Base-by-base conservation (phyloP, 2,888 invertebrate species). In the Cremastobaeus sp. region DNA sequence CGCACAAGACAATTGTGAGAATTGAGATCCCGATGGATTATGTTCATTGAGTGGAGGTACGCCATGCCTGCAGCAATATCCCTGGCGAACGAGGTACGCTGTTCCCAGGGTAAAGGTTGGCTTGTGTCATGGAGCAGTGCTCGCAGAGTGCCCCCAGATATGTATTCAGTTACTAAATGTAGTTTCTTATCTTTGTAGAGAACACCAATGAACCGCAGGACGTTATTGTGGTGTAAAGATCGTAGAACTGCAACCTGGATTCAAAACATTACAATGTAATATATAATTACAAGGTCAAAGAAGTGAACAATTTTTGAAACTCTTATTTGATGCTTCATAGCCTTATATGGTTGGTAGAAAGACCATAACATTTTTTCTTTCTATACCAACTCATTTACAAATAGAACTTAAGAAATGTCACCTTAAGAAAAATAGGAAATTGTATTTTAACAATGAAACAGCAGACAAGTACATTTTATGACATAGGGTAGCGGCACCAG, bases 1-100 rank as follows among this genome's bases (percentile, higher is more conserved):
- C 95, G 90, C 47, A 97, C 95, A 78, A 98, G 91, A 88, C 97
- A 98, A 90, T 98, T 98, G 88, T 96, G 94, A 17, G 97, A 97
- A 90, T 97, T 98, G 84, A 98, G 91, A 90, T 98, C 98, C 55
- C 97, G 89, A 89, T 98, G 98, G 78, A 98, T 97, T 77, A 98
- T 96, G 88, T 96, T 95, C 93, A 94, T 94, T 78, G 96, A 95
- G 89, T 98, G 98, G 72, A 98, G 90, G 89, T 98, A 98, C 8
- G 95, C 94, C 93, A 98, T 95, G 76, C 97, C 98, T 15, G 95
- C 93, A 32, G 97, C 93, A 83, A 97, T 97, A 88, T 97, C 97
- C 78, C 95, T 94, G 45, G 97, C 96, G 86, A 97, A 94, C 0
- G 93, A 93, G 1, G 94, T 93, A 17, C 97, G 91, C 82, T 92